Evolutionary conservation across 1,140 invertebrate species (phyloP), one percentile per base, ranked within the genome.

Genomic region (Hesperophylax magnus): DNA sequence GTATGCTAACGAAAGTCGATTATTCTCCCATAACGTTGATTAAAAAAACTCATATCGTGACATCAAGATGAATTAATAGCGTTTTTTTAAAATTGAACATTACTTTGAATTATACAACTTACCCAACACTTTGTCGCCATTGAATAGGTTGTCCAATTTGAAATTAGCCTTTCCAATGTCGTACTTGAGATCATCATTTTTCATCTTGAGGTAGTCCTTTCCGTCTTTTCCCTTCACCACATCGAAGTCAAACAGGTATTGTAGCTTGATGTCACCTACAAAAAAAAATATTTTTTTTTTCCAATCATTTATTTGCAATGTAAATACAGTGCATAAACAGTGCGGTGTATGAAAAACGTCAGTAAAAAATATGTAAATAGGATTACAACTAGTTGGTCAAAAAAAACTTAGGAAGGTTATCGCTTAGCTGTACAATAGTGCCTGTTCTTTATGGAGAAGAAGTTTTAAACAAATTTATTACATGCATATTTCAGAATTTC

Each of bases 41-140:
- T 0, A 58, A 58, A 58, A 58, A n/a, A n/a, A n/a, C n/a, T n/a
- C n/a, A n/a, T n/a, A n/a, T n/a, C n/a, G n/a, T n/a, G n/a, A n/a
- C n/a, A n/a, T n/a, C n/a, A n/a, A n/a, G n/a, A n/a, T n/a, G n/a
- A n/a, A n/a, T n/a, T n/a, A n/a, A n/a, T n/a, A n/a, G n/a, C n/a
- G n/a, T n/a, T n/a, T n/a, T n/a, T n/a, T n/a, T n/a, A n/a, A n/a
- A n/a, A n/a, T n/a, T n/a, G n/a, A n/a, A n/a, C n/a, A n/a, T 34
- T 34, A 8, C 34, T 34, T 8, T 8, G 7, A 34, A 34, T 34
- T 47, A 47, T 47, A 14, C 9, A 14, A 47, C 39, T 47, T 47
- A 87, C 86, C 83, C 53, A 86, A 74, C 47, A 78, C 52, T 85
- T 86, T 84, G 54, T 86, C 85, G 15, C 86, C 85, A 65, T 85